A percentile compares a stretch with the other conserved stretches of the same genome.
phyloP scores from a whole-genome alignment of 2,113 vertebrate species.

The Genyomyrus donnyi region DNA sequence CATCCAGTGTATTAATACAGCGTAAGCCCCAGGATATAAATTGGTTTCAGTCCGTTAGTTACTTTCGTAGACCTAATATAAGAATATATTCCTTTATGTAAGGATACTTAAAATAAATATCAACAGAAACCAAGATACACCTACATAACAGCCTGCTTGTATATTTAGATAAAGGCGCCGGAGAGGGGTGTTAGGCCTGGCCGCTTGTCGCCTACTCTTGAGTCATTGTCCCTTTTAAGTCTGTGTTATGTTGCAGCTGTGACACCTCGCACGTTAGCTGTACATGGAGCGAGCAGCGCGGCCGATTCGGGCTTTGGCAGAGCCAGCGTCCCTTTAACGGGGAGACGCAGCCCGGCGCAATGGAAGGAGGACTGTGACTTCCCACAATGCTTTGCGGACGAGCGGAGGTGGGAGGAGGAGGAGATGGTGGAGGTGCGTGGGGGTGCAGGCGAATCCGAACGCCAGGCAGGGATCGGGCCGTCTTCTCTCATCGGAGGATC shows the following conservation, averaged over 20 bases:
- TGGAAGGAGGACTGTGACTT: not conserved
- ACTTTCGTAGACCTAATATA: not conserved
- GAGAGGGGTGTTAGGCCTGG: not conserved
- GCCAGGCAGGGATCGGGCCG: not conserved
- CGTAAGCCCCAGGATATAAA: not conserved
- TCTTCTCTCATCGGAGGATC: not conserved
- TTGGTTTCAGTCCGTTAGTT: not conserved
- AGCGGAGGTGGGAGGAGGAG: conserved; percentile 26
- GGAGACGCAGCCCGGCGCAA: not conserved
- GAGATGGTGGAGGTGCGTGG: conserved; percentile 15
- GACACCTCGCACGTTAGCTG: not conserved
- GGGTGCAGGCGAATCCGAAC: not conserved
- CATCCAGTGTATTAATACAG: not conserved
- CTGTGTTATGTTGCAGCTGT: not conserved
- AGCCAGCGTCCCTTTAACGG: not conserved
- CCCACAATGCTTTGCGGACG: conserved; percentile 40
- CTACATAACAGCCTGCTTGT: not conserved
- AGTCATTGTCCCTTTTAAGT: not conserved
- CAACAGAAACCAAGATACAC: not conserved
- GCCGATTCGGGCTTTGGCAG: not conserved
- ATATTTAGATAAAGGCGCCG: not conserved
- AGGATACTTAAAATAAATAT: not conserved
- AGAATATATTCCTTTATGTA: not conserved
- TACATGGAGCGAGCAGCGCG: not conserved
- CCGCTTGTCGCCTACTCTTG: not conserved